Base-by-base conservation (phyloP, 2,888 invertebrate genomes). In the Zhengitettix transpicula region DNA sequence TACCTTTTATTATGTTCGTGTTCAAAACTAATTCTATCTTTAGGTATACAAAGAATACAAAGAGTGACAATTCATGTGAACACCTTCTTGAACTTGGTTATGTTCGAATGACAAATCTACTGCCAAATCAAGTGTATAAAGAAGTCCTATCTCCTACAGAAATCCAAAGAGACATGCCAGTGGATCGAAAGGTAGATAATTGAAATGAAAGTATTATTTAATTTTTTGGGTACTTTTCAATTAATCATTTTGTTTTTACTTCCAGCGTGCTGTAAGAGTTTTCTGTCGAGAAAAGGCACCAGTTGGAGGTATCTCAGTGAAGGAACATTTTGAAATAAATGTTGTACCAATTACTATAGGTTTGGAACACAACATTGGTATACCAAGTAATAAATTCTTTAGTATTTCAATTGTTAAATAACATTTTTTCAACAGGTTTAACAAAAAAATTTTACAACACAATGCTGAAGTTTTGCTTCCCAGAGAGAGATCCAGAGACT, bases 291-390 rank as follows among this genome's bases (percentile, higher is more conserved):
- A 98, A 75, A 87, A 90, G 65, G 92, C 94, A 55, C 96, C 95
- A 0, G 98, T 98, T 9, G 97, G 96, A n/a, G 99, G 99, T 3
- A 99, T 99, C 67, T 90, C 95, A 0, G 94, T 99, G 14, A 99
- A 98, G 72, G 98, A 99, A 71, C 96, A 97, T 75, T 96, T 99
- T 73, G 99, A 99, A 77, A 94, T 98, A 65, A 97, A 97, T 75
- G 88, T 98, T 53, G 92, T 94, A 14, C 97, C 98, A 10, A 82
- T 98, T 62, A 87, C 89, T 1, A 91, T 92, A 69, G 87, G 91
- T 84, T 69, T 71, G 69, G 63, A 55, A 40, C 40, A 28, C 54
- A 51, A 47, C 12, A 41, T 44, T 61, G 12, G 15, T 41, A 14
- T 61, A 51, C 17, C 52, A 51, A 52, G 47, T 40, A 42, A 59